phyloP scores from a whole-genome alignment of 2,797 vertebrate species.

The Aplochiton taeniatus region DNA sequence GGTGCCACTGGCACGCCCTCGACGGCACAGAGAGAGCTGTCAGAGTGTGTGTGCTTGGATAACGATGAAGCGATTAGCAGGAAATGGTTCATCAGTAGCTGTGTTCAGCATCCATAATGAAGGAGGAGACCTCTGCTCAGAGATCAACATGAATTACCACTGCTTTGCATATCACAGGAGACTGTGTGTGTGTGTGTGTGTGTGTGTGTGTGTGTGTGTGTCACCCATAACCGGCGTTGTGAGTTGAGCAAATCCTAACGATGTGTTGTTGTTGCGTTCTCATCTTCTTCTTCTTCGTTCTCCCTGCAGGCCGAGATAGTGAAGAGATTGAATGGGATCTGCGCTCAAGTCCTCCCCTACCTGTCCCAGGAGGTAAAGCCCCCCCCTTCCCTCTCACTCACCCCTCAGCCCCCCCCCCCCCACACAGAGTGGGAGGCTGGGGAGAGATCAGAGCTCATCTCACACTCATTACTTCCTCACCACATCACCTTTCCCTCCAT shows the following conservation, averaged over 20 bases:
- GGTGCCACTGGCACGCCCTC: slow-evolving; percentile 34
- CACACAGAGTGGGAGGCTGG: slow-evolving; percentile 51
- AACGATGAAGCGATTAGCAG: slow-evolving; percentile 64
- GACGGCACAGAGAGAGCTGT: slow-evolving; percentile 55
- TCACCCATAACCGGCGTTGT: background rate
- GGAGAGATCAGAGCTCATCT: slow-evolving; percentile 68
- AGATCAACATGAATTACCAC: slow-evolving; percentile 64
- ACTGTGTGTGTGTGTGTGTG: slow-evolving; percentile 1
- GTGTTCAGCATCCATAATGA: slow-evolving; percentile 68
- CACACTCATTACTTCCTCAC: slow-evolving; percentile 61
- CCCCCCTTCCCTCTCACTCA: slow-evolving; percentile 49
- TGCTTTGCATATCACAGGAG: slow-evolving; percentile 69
- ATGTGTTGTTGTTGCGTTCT: too few relatives aligned
- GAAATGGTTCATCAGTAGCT: slow-evolving; percentile 60
- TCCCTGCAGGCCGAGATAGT: slow-evolving; percentile 90
- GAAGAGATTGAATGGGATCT: slow-evolving; percentile 96
- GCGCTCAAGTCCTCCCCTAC: slow-evolving; percentile 95
- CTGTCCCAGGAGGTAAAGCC: slow-evolving; percentile 93
- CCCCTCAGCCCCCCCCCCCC: slow-evolving; percentile 12
- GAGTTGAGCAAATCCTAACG: too few relatives aligned
- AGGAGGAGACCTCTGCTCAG: slow-evolving; percentile 61
- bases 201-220: background rate
- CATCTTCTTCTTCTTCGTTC: slow-evolving; percentile 19
- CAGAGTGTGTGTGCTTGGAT: slow-evolving; percentile 46
- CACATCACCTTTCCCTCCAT: slow-evolving; percentile 46